These are phyloP conservation scores for Odontothrips loti DNA, from an alignment of 2,888 invertebrate genomes.

Conservation along the genomic window DNA sequence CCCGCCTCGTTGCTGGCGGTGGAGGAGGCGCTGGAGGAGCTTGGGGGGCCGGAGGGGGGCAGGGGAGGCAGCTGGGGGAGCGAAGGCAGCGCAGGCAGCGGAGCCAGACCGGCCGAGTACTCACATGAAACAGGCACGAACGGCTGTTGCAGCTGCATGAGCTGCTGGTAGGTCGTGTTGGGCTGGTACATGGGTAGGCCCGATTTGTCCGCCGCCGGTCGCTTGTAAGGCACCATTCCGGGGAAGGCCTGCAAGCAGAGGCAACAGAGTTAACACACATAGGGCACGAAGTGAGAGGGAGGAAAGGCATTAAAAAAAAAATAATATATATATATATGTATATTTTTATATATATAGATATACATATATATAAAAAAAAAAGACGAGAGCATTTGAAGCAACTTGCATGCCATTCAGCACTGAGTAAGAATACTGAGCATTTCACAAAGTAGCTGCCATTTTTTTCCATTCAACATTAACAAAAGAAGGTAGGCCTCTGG, in stretches of 20 bases:
- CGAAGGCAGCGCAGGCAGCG: constrained; percentile 43
- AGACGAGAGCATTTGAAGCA: constrained; percentile 17
- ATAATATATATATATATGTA: no score
- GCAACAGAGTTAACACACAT: not conserved
- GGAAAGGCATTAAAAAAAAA: constrained; percentile 27
- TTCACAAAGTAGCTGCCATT: constrained; percentile 13
- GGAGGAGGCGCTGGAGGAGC: constrained; percentile 45
- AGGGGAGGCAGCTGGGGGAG: constrained; percentile 40
- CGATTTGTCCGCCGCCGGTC: constrained; percentile 94
- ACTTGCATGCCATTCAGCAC: constrained; percentile 26
- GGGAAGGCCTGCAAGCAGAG: constrained; percentile 71
- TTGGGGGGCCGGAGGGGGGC: constrained; percentile 41
- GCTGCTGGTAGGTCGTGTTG: constrained; percentile 86
- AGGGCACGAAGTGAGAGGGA: not conserved
- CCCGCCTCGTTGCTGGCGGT: constrained; percentile 28
- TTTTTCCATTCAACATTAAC: not conserved
- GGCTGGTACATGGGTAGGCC: constrained; percentile 95
- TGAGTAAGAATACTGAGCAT: constrained; percentile 4
- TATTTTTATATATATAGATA: no score
- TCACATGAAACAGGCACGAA: constrained; percentile 99
- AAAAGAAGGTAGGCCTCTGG: not conserved
- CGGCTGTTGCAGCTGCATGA: constrained; percentile 87
- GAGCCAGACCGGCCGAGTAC: constrained; percentile 64
- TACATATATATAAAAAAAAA: constrained; percentile 28
- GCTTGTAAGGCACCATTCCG: constrained; percentile 92